phyloP scores from a whole-genome alignment of 2,113 vertebrate species.

The Hippocampus guttulatus region DNA sequence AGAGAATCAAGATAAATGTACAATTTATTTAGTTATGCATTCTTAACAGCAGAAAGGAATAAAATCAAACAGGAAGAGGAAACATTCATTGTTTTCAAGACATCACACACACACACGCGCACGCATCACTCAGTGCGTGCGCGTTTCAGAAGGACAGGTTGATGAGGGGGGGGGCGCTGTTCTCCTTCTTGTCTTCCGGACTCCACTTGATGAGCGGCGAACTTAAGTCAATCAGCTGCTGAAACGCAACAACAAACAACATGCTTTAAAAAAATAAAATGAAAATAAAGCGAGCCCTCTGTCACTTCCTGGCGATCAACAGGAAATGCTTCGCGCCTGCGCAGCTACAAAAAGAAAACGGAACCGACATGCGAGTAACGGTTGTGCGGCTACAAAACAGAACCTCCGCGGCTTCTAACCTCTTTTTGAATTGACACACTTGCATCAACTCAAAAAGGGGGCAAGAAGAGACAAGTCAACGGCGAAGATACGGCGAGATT shows the following conservation, averaged over 20 bases:
- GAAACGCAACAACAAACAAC: not conserved
- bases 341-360: too few species aligned
- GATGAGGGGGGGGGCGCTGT: conserved; percentile 60
- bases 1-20: not conserved
- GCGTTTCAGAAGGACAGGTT: conserved; percentile 71
- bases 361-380: too few species aligned
- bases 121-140: not conserved
- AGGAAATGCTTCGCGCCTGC: too few species aligned
- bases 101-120: not conserved
- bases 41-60: not conserved
- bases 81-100: not conserved
- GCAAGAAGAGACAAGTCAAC: too few species aligned
- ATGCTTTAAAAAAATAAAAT: too few species aligned
- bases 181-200: conserved; percentile 68
- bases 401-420: too few species aligned
- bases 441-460: too few species aligned
- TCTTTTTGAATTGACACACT: too few species aligned
- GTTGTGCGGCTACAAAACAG: too few species aligned
- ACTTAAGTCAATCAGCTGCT: conserved; percentile 73
- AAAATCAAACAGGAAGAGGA: not conserved
- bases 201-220: conserved; percentile 78
- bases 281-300: too few species aligned
- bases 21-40: conserved; percentile 3
- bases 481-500: too few species aligned
- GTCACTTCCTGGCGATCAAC: too few species aligned